A percentile compares a stretch with the other conserved stretches of the same genome.
phyloP scores from a whole-genome alignment of 2,888 invertebrate species.

The Caradrina kadenii region DNA sequence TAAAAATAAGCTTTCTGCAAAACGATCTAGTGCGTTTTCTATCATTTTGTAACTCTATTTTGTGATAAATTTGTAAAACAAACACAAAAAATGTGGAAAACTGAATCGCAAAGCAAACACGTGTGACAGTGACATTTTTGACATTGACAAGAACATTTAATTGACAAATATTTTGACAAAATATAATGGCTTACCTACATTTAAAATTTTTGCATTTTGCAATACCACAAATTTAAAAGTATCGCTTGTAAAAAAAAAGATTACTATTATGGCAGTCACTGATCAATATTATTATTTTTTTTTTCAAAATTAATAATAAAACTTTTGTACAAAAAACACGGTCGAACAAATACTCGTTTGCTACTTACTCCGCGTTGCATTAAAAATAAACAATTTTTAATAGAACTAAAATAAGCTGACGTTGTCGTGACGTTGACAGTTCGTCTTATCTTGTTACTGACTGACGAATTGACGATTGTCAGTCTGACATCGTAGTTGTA shows the following conservation, averaged over 20 bases:
- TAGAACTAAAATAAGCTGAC: conserved; percentile 65
- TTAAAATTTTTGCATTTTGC: too few species aligned
- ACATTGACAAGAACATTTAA: conserved; percentile 28
- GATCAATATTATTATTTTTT: too few species aligned
- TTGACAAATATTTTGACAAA: conserved; percentile 34
- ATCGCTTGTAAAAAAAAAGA: too few species aligned
- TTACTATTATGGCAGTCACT: too few species aligned
- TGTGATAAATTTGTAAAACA: conserved; percentile 4
- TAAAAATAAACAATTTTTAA: background rate
- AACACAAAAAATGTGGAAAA: background rate
- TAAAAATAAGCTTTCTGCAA: conserved; percentile 70
- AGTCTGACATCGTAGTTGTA: conserved; percentile 59
- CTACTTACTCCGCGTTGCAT: background rate
- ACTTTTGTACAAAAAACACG: too few species aligned
- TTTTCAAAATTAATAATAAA: too few species aligned
- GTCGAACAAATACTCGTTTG: background rate
- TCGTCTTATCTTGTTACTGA: conserved; percentile 28
- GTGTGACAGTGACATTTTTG: conserved; percentile 34
- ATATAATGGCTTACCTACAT: too few species aligned
- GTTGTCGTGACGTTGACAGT: conserved; percentile 74
- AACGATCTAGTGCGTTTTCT: conserved; percentile 70
- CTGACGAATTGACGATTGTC: too few species aligned
- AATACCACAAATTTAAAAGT: too few species aligned
- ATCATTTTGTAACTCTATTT: conserved; percentile 65
- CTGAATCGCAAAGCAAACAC: conserved; percentile 30